Conservation (phyloP, 37 sponge, comb jelly and placozoan species). For the Cladorhizidae sp. region DNA sequence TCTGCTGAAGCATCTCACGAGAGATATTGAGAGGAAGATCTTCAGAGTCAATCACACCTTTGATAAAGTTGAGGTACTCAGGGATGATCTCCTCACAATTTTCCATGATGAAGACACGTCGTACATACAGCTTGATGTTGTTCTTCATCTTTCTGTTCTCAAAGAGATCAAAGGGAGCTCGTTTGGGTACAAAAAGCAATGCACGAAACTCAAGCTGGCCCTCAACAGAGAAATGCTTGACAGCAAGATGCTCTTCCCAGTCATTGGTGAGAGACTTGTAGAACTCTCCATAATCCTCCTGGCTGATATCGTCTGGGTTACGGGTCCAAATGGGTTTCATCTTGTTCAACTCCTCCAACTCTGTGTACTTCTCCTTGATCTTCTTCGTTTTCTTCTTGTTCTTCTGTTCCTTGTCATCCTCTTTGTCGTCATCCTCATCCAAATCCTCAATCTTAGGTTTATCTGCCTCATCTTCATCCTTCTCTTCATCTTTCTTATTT, state of each 20-base stretch:
- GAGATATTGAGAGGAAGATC: conserved; percentile 99
- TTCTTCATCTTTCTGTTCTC: conserved; percentile 98
- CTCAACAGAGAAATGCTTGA: conserved; percentile 99
- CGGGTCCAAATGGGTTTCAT: conserved; percentile 99
- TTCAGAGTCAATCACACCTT: conserved; percentile 97
- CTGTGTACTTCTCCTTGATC: conserved; percentile 97
- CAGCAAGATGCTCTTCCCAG: conserved; percentile 99
- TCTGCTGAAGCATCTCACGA: conserved; percentile 98
- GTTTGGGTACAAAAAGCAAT: conserved; percentile 91
- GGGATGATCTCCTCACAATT: conserved; percentile 99
- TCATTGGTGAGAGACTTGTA: conserved; percentile 99
- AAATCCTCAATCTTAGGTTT: conserved; percentile 65
- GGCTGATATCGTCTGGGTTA: conserved; percentile 96
- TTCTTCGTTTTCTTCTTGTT: conserved; percentile 86
- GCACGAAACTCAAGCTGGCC: conserved; percentile 99
- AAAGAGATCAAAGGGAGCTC: conserved; percentile 99
- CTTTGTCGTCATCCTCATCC: conserved; percentile 70
- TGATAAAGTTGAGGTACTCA: conserved; percentile 98
- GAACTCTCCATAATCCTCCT: conserved; percentile 98
- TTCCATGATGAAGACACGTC: conserved; percentile 99
- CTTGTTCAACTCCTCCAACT: conserved; percentile 96
- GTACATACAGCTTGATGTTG: conserved; percentile 98
- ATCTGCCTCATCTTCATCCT: conserved; percentile 23
- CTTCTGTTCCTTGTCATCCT: conserved; percentile 59
- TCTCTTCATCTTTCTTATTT: conserved; percentile 62